Evolutionary conservation across 2,797 vertebrate genomes (phyloP), one percentile per base, ranked within the genome.

Genomic region (Hozukius guyotensis): DNA sequence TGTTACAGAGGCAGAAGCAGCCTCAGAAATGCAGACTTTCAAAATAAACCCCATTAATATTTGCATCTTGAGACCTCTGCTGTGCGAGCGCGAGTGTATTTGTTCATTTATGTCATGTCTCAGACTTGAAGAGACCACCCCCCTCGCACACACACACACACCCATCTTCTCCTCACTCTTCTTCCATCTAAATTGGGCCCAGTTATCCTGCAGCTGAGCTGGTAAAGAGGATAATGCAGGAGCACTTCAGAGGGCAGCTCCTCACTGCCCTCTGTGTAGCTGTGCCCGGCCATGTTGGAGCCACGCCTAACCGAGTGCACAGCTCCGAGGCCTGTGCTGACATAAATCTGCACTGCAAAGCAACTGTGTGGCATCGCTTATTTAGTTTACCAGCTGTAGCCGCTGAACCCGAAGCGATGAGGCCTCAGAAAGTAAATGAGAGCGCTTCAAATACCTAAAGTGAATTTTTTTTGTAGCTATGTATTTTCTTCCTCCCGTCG

Each of bases 351-450:
- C 75, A 74, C 75, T 20, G 85, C 83, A 68, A 82, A 91, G 87
- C 87, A 81, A 89, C 80, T 80, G 88, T 57, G 77, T 76, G n/a
- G 83, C 85, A 72, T 79, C 11, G 61, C 81, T 84, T 80, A 88
- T 92, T 93, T 83, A 87, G 77, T 91, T 90, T 85, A 87, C 87
- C 92, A 91, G 92, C 88, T 92, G 90, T 65, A 82, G 77, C 72
- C 55, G 67, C 80, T 93, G 84, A 92, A 91, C 91, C 86, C 5
- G 60, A 92, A 91, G 85, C 83, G 55, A 93, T 53, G 77, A 87
- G 85, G 66, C 87, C 78, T 64, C 72, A 52, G 72, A 89, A 83
- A 82, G 79, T 87, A 82, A 92, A 89, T 77, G 87, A 91, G 74
- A 79, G 31, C 1, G 46, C 77, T 78, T 82, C 82, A 72, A 78